Evolutionary conservation across 2,888 invertebrate species (phyloP), one percentile per base, ranked within the genome.

Genomic region (Crocallis elinguaria): DNA sequence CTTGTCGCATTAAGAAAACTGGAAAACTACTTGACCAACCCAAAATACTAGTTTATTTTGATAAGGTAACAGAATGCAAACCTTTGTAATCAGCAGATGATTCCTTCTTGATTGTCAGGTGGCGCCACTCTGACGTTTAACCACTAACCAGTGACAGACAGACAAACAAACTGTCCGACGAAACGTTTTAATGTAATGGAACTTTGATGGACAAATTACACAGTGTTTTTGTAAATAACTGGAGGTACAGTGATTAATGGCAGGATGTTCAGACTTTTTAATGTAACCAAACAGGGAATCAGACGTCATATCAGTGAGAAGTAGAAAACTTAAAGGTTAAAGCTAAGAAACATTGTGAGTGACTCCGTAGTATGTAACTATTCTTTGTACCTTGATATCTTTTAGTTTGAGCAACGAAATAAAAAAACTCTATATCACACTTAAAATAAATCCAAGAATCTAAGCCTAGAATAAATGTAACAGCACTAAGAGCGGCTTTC

Each of bases 171-270:
- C 73, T 67, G 64, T 71, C 72, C 67, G 45, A 66, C 60, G 43
- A 57, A 57, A 69, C 71, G 66, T 68, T 67, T 70, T 69, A 67
- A 74, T 73, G 62, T 73, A 77, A 76, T 76, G 75, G 77, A 73
- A 67, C 66, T 58, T 36, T 56, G 64, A 64, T 51, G 55, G 62
- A 62, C 53, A 49, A 56, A 56, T 57, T 59, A 58, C 57, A 55
- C 37, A 56, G 50, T 57, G 62, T 48, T 54, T 43, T 17, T 38
- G 53, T 54, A 54, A 54, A 54, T 54, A 54, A 35, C 19, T 14
- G 30, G 27, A n/a, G 19, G 11, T 44, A 44, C 27, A 14, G 43
- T 38, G 43, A 54, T 54, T 54, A 54, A 43, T 32, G 30, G n/a
- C 36, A 36, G 37, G 41, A 27, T 48, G 52, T 38, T 49, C 17